Base-by-base conservation (phyloP, 1,140 invertebrate species). In the Magallana angulata region DNA sequence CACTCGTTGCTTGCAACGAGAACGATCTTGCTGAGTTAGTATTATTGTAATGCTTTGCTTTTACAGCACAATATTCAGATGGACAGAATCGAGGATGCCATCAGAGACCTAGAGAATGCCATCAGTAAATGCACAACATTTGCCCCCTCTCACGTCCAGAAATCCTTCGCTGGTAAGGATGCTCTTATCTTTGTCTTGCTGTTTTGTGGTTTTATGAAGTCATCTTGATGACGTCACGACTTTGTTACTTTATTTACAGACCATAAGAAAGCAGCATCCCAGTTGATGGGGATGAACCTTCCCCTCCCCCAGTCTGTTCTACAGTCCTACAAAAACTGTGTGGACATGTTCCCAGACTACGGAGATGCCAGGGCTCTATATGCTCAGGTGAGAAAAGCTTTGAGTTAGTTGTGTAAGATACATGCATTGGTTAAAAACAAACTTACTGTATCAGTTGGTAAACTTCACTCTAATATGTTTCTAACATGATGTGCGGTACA, bases 71-170 rank as follows among this genome's bases (percentile, higher is more conserved):
- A 98, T 93, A 95, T 99, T 85, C 93, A 99, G 68, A 94, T 97
- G 91, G 98, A 98, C 84, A 96, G 97, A 90, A 96, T 97, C 85
- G 96, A 97, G 87, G 96, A 97, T 89, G 98, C 98, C 0, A 96
- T 97, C 88, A 92, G 95, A 76, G 97, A 99, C 94, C 98, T 98
- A 95, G 96, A 97, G 57, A 97, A 96, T 92, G 97, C 98, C 82
- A 96, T 98, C 2, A 95, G 96, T 90, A 94, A 98, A 11, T 97
- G 98, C 93, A 97, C 97, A 12, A 94, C 97, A 86, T 98, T 97
- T 94, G 96, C 97, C 11, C 97, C 98, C 91, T 97, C 97, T 18
- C 96, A 96, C 93, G 97, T 98, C 68, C 98, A 99, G 93, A 98
- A 98, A 85, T 93, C 93, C 85, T 94, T 93, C 90, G 92, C 93